A percentile compares a stretch with the other conserved stretches of the same genome.
These are phyloP conservation scores for Drosophila pallidifrons DNA, from an alignment of 1,140 invertebrate genomes.

Conservation along the genomic window DNA sequence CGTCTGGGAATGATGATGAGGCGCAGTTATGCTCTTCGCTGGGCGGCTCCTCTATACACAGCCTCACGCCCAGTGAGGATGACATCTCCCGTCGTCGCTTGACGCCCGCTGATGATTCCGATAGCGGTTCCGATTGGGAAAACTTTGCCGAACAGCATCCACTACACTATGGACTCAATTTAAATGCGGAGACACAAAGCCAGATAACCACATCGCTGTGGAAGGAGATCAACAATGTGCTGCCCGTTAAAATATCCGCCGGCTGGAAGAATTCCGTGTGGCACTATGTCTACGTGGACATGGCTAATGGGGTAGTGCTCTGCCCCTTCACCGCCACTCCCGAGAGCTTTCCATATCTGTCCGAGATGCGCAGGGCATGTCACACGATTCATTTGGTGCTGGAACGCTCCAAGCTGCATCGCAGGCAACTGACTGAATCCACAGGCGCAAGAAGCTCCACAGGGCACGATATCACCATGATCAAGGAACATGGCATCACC, in stretches of 20 bases:
- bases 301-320: conserved; percentile 67
- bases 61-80: conserved; percentile 79
- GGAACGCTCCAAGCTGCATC: conserved; percentile 87
- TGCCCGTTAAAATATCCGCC: conserved; percentile 86
- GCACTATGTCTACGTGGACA: conserved; percentile 79
- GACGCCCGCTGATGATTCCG: conserved; percentile 68
- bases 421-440: conserved; percentile 87
- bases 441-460: conserved; percentile 53
- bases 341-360: conserved; percentile 86
- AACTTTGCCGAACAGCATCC: conserved; percentile 87
- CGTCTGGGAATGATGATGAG: conserved; percentile 61
- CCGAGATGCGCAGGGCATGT: conserved; percentile 89
- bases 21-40: conserved; percentile 70
- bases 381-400: conserved; percentile 89
- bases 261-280: conserved; percentile 77
- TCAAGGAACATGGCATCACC: conserved; percentile 85
- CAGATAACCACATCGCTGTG: conserved; percentile 90
- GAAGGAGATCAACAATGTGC: conserved; percentile 89
- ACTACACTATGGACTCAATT: conserved; percentile 86
- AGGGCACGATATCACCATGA: conserved; percentile 89
- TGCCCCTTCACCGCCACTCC: conserved; percentile 75
- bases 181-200: conserved; percentile 88
- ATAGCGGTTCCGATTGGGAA: conserved; percentile 87
- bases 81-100: conserved; percentile 65
- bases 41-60: conserved; percentile 80